Evolutionary conservation across 2,797 vertebrate genomes (phyloP).

Genomic region (Acanthiza pusilla): DNA sequence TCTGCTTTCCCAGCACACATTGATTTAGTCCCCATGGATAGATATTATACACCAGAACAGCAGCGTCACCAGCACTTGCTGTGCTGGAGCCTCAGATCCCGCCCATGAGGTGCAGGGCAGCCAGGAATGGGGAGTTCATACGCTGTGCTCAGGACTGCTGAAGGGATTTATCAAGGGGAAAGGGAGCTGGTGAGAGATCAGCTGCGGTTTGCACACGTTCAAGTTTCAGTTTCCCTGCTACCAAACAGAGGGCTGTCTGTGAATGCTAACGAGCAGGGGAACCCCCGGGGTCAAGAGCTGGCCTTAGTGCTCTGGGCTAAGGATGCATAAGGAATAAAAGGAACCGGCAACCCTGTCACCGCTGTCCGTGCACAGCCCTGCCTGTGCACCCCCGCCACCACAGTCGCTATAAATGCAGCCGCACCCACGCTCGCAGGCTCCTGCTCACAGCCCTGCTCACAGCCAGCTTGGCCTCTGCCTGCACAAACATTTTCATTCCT

Average conservation of each 20-base stretch:
- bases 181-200: neutral
- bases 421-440: neutral
- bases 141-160: neutral
- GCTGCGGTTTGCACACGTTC: neutral
- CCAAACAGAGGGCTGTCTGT: neutral
- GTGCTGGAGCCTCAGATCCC: neutral
- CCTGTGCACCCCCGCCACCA: neutral
- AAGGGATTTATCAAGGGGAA: neutral
- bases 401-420: neutral
- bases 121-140: neutral
- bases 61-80: neutral
- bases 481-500: slow-evolving; percentile 56
- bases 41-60: neutral
- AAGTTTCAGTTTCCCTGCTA: neutral
- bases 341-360: neutral
- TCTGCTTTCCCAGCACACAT: neutral
- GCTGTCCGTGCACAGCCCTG: neutral
- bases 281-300: neutral
- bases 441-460: neutral
- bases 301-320: neutral
- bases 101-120: neutral
- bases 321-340: neutral
- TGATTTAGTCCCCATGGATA: neutral
- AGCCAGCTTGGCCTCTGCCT: slow-evolving; percentile 47
- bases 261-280: neutral